A percentile compares a stretch with the other conserved stretches of the same genome.
These are phyloP conservation scores for Acleris cristana DNA, from an alignment of 2,888 invertebrate species.

Conservation along the genomic window DNA sequence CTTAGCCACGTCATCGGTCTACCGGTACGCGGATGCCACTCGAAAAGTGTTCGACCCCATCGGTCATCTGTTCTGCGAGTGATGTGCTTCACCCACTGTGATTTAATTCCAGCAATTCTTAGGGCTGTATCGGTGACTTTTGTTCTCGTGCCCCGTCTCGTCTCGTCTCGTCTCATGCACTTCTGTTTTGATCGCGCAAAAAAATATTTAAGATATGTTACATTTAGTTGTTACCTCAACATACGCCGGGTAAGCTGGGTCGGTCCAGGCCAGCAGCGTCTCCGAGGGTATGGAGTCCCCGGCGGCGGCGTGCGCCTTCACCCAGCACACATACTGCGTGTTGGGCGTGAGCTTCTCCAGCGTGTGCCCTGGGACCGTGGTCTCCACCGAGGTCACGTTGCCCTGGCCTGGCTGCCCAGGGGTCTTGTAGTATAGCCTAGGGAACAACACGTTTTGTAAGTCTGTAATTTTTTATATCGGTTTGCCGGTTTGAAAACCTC, in stretches of 20 bases:
- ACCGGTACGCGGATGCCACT: no score
- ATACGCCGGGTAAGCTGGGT: slow-evolving; percentile 93
- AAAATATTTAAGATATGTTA: no score
- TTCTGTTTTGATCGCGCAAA: no score
- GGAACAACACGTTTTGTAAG: slow-evolving; percentile 5
- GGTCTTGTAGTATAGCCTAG: slow-evolving; percentile 88
- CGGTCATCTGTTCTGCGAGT: no score
- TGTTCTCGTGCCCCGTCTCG: no score
- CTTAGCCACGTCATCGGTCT: no score
- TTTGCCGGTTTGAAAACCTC: no score
- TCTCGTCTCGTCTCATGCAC: no score
- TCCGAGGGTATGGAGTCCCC: slow-evolving; percentile 91
- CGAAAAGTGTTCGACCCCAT: no score
- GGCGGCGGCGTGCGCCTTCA: slow-evolving; percentile 86
- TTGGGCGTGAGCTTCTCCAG: slow-evolving; percentile 89
- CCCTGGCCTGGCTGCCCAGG: slow-evolving; percentile 78
- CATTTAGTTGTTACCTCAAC: slow-evolving; percentile 86
- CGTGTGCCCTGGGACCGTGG: slow-evolving; percentile 88
- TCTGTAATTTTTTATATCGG: neutral
- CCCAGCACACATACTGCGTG: slow-evolving; percentile 92
- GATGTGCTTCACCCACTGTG: no score
- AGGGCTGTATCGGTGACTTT: no score
- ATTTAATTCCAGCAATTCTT: no score
- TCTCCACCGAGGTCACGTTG: slow-evolving; percentile 85
- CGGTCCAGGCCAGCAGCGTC: slow-evolving; percentile 93